A percentile compares a stretch with the other conserved stretches of the same genome.
Conservation (phyloP, 2,888 invertebrate genomes). For the Germaria angustata region DNA sequence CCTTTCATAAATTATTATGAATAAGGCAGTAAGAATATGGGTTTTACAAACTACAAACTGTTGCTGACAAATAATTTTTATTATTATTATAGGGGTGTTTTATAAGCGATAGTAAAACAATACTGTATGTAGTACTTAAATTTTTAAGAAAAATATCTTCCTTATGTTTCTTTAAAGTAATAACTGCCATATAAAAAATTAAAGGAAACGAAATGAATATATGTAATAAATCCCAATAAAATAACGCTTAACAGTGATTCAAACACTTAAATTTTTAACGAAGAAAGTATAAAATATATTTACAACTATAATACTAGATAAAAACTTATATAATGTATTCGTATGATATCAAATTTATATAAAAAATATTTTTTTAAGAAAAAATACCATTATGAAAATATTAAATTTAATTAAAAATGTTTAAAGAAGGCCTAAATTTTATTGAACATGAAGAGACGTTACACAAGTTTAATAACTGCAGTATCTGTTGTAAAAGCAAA, state of each 20-base stretch:
- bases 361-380: background rate
- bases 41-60: background rate
- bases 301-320: background rate
- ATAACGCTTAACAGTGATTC: background rate
- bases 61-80: background rate
- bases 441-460: too few species aligned
- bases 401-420: background rate
- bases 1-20: too few species aligned
- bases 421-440: background rate
- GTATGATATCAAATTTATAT: background rate
- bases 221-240: background rate
- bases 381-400: background rate
- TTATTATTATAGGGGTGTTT: background rate
- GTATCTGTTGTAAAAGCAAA: too few species aligned
- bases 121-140: slow-evolving; percentile 35
- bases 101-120: background rate
- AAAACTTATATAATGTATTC: background rate
- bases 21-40: too few species aligned
- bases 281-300: background rate
- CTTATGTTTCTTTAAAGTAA: slow-evolving; percentile 41
- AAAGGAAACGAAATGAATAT: background rate
- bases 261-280: background rate
- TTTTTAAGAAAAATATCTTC: slow-evolving; percentile 31
- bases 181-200: slow-evolving; percentile 47
- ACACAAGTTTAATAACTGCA: too few species aligned